Percentiles rank a stretch among this genome's conserved stretches.
Evolutionary conservation across 1,140 invertebrate genomes (phyloP).

Genomic region (Drosophila novamexicana): DNA sequence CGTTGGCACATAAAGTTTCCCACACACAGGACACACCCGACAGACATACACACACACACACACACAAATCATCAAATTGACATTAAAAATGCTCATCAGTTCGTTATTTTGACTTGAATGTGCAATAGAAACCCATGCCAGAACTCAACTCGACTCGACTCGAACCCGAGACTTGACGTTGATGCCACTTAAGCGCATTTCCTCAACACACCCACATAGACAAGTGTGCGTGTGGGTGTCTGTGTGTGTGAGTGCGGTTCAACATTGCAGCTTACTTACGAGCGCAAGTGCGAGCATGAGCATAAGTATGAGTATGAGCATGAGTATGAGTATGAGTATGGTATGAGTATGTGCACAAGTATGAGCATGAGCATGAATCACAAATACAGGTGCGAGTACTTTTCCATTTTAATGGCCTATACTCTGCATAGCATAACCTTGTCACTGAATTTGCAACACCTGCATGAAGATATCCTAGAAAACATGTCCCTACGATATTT

Average conservation of each 20-base stretch:
- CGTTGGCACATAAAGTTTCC: constrained; percentile 17
- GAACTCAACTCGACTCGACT: neutral
- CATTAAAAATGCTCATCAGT: constrained; percentile 39
- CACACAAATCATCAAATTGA: constrained; percentile 37
- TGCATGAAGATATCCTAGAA: too few species aligned
- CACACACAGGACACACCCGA: constrained; percentile 11
- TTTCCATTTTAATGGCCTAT: neutral
- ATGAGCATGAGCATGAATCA: constrained; percentile 1
- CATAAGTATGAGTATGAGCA: neutral
- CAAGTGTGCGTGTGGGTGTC: neutral
- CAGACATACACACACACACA: constrained; percentile 1
- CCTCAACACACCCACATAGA: constrained; percentile 5
- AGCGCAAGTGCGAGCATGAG: neutral
- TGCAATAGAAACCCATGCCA: constrained; percentile 1
- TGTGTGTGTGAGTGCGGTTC: neutral
- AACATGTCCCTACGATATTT: too few species aligned
- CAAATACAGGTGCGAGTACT: neutral
- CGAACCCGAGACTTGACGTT: constrained; percentile 9
- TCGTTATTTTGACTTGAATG: constrained; percentile 9
- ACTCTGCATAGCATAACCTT: neutral
- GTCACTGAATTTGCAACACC: too few species aligned
- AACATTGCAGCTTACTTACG: constrained; percentile 12
- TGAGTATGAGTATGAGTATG: neutral
- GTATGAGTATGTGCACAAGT: neutral
- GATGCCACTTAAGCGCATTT: constrained; percentile 23